A percentile compares a stretch with the other conserved stretches of the same genome.
phyloP scores from a whole-genome alignment of 2,113 vertebrate species.

The Thryonomys swinderianus region DNA sequence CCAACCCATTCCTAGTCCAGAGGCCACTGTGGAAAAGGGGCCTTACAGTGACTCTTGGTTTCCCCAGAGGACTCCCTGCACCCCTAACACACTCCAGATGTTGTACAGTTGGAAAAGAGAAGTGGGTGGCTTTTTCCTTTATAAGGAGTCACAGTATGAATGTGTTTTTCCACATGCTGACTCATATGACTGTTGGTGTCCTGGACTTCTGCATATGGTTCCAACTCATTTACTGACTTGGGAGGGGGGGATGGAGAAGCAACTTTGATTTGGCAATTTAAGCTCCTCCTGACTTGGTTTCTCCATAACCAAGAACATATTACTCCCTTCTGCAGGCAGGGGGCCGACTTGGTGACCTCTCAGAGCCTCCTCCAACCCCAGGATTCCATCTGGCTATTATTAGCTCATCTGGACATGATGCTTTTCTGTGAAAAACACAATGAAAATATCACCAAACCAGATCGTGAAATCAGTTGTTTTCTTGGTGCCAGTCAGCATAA shows the following conservation, averaged over 20 bases:
- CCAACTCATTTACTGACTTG: constrained; percentile 35
- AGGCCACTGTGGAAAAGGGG: not conserved
- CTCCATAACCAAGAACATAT: not conserved
- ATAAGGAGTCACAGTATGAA: constrained; percentile 7
- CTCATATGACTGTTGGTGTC: not conserved
- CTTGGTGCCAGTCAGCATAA: not conserved
- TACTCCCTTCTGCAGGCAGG: not conserved
- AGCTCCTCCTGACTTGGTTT: not conserved
- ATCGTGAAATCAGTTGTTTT: not conserved
- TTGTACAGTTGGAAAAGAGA: constrained; percentile 41
- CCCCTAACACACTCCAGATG: not conserved
- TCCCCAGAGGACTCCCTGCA: not conserved
- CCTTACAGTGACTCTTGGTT: not conserved
- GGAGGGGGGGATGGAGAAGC: not conserved
- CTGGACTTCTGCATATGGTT: not conserved
- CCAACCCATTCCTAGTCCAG: not conserved
- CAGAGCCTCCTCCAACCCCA: not conserved
- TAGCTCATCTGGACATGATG: not conserved
- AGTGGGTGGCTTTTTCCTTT: constrained; percentile 25
- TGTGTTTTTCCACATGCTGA: constrained; percentile 57
- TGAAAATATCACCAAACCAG: not conserved
- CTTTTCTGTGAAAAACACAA: not conserved
- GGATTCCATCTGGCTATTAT: constrained; percentile 24
- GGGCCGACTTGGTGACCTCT: constrained; percentile 20
- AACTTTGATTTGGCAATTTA: constrained; percentile 37